phyloP scores from a whole-genome alignment of 2,113 vertebrate genomes.

The Leucopsar rothschildi region DNA sequence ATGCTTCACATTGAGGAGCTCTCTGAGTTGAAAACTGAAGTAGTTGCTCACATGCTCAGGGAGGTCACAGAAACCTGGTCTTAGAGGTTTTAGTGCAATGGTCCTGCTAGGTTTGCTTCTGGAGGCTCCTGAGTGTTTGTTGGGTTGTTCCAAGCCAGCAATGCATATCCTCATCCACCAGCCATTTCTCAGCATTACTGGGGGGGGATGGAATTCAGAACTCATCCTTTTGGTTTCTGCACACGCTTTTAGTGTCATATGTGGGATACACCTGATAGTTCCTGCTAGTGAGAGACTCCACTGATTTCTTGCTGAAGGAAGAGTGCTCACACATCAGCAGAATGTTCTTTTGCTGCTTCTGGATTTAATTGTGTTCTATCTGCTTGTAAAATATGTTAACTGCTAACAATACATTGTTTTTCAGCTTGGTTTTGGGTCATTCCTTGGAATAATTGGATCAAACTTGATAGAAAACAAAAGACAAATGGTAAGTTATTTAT shows the following conservation, averaged over 20 bases:
- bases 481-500: constrained; percentile 90
- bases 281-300: not conserved
- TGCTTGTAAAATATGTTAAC: not conserved
- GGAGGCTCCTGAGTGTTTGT: not conserved
- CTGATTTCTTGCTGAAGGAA: constrained; percentile 7
- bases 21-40: not conserved
- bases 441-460: constrained; percentile 97
- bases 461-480: constrained; percentile 98
- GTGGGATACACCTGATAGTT: not conserved
- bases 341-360: constrained; percentile 34
- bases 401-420: constrained; percentile 61
- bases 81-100: constrained; percentile 6
- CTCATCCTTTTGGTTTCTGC: constrained; percentile 36
- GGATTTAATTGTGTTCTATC: not conserved
- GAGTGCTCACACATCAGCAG: not conserved
- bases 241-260: not conserved
- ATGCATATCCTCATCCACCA: not conserved
- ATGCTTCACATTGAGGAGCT: not conserved
- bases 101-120: not conserved
- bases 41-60: constrained; percentile 9
- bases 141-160: not conserved
- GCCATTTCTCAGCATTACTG: constrained; percentile 22
- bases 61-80: not conserved
- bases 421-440: constrained; percentile 96
- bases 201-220: not conserved